Evolutionary conservation across 2,888 invertebrate genomes (phyloP).

Genomic region (Ennomos erosarius): DNA sequence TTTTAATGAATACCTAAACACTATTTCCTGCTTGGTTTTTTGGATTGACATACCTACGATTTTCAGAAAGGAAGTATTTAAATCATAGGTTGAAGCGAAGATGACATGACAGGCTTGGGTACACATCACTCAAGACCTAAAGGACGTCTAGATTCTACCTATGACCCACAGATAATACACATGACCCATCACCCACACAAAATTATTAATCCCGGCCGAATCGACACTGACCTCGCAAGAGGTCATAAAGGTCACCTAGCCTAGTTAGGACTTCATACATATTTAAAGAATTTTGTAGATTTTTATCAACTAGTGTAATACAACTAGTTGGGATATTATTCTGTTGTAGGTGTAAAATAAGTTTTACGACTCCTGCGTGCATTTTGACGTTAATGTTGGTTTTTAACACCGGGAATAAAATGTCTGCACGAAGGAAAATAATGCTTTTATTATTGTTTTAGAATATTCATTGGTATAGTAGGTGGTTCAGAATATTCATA

Average conservation of each 20-base stretch:
- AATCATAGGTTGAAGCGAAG: constrained; percentile 20
- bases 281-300: constrained; percentile 21
- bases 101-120: constrained; percentile 35
- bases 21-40: background rate
- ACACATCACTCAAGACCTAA: constrained; percentile 24
- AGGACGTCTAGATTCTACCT: constrained; percentile 16
- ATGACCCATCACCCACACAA: constrained; percentile 8
- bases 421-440: constrained; percentile 9
- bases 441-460: constrained; percentile 8
- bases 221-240: constrained; percentile 27
- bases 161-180: constrained; percentile 19
- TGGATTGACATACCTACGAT: too few species aligned
- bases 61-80: too few species aligned
- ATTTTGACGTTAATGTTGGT: constrained; percentile 19
- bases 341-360: constrained; percentile 21
- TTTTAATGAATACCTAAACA: too few species aligned
- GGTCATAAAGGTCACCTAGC: constrained; percentile 16
- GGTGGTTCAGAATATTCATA: constrained; percentile 13
- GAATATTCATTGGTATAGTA: constrained; percentile 4
- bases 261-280: constrained; percentile 20
- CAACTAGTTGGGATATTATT: constrained; percentile 14
- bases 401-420: constrained; percentile 27
- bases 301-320: constrained; percentile 16
- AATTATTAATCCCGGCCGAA: constrained; percentile 28
- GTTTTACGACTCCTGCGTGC: constrained; percentile 23